Evolutionary conservation across 2,113 vertebrate species (phyloP), one percentile per base, ranked within the genome.

Genomic region (Phrynosoma platyrhinos): DNA sequence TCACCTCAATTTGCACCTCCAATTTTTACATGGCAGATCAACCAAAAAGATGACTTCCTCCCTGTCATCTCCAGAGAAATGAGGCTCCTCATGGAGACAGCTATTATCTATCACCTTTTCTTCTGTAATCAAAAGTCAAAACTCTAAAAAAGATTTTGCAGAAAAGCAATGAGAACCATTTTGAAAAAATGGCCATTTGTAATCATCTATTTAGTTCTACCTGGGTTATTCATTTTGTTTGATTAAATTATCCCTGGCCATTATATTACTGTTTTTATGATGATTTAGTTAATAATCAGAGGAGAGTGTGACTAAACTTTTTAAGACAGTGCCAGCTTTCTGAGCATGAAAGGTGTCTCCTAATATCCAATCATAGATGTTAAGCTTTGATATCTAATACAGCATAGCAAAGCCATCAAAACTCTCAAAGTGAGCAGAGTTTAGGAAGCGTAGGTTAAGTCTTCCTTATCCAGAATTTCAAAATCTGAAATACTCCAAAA

Each of bases 331-430:
- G 58, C 55, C n/a, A 53, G 16, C 68, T 81, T 87, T 89, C 25
- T 58, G 30, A 76, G 7, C 40, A 64, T n/a, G 27, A 62, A n/a
- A 3, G 1, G 3, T 18, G n/a, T 32, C 69, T 27, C 78, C 78
- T 21, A 32, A 68, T 83, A 14, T 5, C 1, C 52, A 92, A 91
- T 42, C 1, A 82, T 0, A 62, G 9, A 14, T 3, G 21, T 47
- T 66, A 5, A 79, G 72, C 74, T 90, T 68, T 72, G 30, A 62
- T 42, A 40, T 2, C 30, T 79, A 21, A 9, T 12, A 16, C 69
- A 87, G 66, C 42, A 82, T 21, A 87, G 82, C 83, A 93, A 58
- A 90, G 6, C 36, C 47, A 36, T 32, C 66, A 89, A 85, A 91
- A 75, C 32, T 52, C 79, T 78, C 76, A 21, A n/a, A 85, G 82